phyloP scores from a whole-genome alignment of 2,113 vertebrate genomes.

The Galbula dea region DNA sequence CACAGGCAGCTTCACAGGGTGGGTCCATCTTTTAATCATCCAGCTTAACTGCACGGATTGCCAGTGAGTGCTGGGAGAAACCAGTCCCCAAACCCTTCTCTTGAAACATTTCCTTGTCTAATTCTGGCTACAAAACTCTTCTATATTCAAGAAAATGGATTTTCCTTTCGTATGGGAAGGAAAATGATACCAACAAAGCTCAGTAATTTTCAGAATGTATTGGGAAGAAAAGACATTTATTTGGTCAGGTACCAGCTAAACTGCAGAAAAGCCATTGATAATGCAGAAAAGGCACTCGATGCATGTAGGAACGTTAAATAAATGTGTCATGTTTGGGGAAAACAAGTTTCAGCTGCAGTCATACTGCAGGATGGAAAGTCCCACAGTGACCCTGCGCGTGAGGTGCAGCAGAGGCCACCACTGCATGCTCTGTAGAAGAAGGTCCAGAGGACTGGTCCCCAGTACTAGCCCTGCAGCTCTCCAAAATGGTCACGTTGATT shows the following conservation, averaged over 20 bases:
- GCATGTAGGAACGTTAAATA: background rate
- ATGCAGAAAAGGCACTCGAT: background rate
- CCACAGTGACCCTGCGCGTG: accelerated
- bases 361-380: background rate
- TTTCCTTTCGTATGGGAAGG: background rate
- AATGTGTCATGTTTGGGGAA: background rate
- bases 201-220: background rate
- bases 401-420: accelerated
- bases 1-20: accelerated
- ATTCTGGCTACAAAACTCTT: background rate
- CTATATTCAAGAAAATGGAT: background rate
- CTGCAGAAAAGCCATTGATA: background rate
- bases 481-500: accelerated
- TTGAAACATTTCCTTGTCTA: background rate
- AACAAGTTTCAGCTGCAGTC: background rate
- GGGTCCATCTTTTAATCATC: background rate
- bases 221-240: background rate
- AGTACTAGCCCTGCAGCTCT: background rate
- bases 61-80: background rate
- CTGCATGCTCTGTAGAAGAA: accelerated
- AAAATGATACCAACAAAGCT: background rate
- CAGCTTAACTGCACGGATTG: accelerated
- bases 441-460: background rate
- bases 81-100: accelerated
- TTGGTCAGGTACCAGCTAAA: background rate